phyloP scores from a whole-genome alignment of 2,113 vertebrate species.

The Coptodon rendalli region DNA sequence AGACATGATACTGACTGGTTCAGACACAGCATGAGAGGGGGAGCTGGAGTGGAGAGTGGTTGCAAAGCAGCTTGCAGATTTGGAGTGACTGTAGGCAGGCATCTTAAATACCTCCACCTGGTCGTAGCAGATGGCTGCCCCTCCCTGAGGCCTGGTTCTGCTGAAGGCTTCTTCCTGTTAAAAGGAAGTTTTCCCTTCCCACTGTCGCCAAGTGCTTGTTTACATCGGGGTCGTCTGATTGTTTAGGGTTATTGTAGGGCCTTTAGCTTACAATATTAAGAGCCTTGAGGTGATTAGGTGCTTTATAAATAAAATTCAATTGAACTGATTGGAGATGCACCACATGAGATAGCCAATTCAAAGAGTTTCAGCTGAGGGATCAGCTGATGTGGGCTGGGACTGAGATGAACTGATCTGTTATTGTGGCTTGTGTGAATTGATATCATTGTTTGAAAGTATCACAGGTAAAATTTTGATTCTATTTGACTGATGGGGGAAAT shows the following conservation, averaged over 20 bases:
- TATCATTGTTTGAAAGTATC: neutral
- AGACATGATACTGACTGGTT: neutral
- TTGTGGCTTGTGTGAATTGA: neutral
- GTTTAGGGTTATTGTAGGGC: neutral
- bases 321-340: neutral
- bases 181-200: neutral
- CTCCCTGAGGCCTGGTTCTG: accelerated
- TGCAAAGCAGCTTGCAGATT: neutral
- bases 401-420: neutral
- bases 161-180: neutral
- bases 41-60: neutral
- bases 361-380: neutral
- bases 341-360: accelerated
- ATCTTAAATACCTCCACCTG: neutral
- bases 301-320: neutral
- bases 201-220: neutral
- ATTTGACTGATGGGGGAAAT: neutral
- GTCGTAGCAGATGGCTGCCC: accelerated
- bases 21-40: neutral
- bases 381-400: neutral
- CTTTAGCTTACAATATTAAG: neutral
- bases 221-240: accelerated
- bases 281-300: accelerated
- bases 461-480: neutral
- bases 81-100: neutral